Evolutionary conservation across 2,113 vertebrate species (phyloP), one percentile per base, ranked within the genome.

Genomic region (Cebus imitator): DNA sequence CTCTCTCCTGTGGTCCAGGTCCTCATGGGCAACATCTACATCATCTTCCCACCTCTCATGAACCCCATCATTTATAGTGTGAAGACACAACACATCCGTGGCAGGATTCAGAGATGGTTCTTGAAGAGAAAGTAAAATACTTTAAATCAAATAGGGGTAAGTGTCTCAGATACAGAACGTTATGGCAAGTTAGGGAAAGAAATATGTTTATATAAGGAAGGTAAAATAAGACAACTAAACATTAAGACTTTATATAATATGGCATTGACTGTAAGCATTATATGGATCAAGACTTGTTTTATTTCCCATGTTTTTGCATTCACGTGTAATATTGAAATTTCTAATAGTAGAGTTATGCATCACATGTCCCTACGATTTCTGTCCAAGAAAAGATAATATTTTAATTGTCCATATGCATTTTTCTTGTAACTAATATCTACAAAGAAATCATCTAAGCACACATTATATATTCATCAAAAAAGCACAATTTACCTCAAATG

Each of bases 41-140:
- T 96, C 8, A 5, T 91, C 10, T 72, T 97, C 6, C 90, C 68
- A 45, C 73, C 93, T 2, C 55, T 94, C 11, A 57, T 80, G 76
- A 94, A 80, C 23, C 73, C 86, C 9, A 30, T 90, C 23, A 94
- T 94, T 75, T 94, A 90, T 17, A 78, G 43, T 72, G 58, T 90
- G 21, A 87, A 86, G 64, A 75, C 86, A 0, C 75, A 87, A 4
- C 81, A 90, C 27, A 80, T 94, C 23, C 30, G 92, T 8, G 27
- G n/a, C n/a, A 88, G 68, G 43, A 64, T 90, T n/a, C 55, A 61
- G 40, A 94, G 14, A 4, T 90, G 73, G 43, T 57, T 96, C 18
- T 80, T 73, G 64, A 87, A 93, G 35, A 78, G 5, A 27, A 3
- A 78, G 3, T 89, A 21, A 83, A 76, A 40, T 9, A 21, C 10